Base-by-base conservation (phyloP, 2,888 invertebrate genomes). In the Drosophila tripunctata region DNA sequence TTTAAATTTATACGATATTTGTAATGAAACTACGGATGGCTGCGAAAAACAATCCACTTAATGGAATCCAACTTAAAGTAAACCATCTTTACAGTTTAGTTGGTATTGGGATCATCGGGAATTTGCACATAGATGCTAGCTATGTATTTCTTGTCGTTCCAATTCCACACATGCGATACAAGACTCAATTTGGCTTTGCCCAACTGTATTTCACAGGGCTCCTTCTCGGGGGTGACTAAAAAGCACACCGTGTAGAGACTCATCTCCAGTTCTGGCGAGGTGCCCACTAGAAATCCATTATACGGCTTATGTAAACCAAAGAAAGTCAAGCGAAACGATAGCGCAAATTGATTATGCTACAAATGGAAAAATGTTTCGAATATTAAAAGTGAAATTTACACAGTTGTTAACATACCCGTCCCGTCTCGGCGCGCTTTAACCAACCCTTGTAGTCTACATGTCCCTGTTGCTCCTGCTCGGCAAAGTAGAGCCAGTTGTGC, bases 401-500 rank as follows among this genome's bases (percentile, higher is more conserved):
- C 3, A 1, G 1, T 10, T 1, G 0, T 27, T 0, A 7, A 22
- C 58, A 58, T 30, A 89, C 89, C 76, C 89, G 79, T 24, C 78
- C 86, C 58, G 88, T 75, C 5, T 87, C 80, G 10, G 76, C 15
- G 14, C 69, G 78, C 7, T 65, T 67, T 2, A 90, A 15, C 62
- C 78, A 88, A 5, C 90, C 90, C 36, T 85, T 89, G 35, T 89
- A 90, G 52, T 90, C 80, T n/a, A 88, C 72, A 48, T 88, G 70
- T 0, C 88, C 88, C n/a, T 72, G 70, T 33, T 75, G 71, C 48
- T 89, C 90, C 24, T 89, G 90, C 7, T 90, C 88, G 12, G 78
- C 77, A 58, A 90, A 89, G 56, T 89, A 89, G 1, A 89, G 43
- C 89, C 89, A 89, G 50, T 89, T 89, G 66, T 89, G 90, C 43